phyloP scores from a whole-genome alignment of 2,113 vertebrate species.

The Mustela lutreola region DNA sequence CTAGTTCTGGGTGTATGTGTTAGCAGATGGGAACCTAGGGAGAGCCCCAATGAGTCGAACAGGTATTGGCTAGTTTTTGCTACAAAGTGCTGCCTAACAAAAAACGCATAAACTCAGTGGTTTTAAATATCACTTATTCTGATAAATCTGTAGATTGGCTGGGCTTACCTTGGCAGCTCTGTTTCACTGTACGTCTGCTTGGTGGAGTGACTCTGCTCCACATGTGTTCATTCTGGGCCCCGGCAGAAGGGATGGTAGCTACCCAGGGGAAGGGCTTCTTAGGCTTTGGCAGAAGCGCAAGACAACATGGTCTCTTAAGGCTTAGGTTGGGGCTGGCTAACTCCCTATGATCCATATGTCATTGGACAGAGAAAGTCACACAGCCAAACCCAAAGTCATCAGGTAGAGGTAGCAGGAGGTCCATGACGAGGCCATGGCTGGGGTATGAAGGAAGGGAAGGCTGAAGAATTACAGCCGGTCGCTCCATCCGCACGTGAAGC shows the following conservation, averaged over 20 bases:
- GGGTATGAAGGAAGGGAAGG: too few relatives aligned
- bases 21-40: not conserved
- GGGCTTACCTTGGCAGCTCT: not conserved
- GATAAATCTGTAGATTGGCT: too few relatives aligned
- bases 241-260: not conserved
- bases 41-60: accelerated
- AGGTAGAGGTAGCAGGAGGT: accelerated
- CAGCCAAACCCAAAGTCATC: accelerated
- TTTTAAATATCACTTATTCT: not conserved
- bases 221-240: accelerated
- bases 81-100: not conserved
- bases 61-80: not conserved
- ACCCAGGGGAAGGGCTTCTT: not conserved
- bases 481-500: accelerated
- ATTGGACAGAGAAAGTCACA: not conserved
- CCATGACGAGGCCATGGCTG: accelerated
- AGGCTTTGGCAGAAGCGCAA: accelerated
- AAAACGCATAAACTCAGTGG: too few relatives aligned
- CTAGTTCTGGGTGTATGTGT: not conserved
- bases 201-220: accelerated
- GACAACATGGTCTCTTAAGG: not conserved
- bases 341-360: not conserved
- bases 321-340: too few relatives aligned
- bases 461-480: accelerated
- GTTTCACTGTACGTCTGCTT: not conserved